Conservation (phyloP, 2,113 vertebrate genomes). For the Balaenoptera acutorostrata region DNA sequence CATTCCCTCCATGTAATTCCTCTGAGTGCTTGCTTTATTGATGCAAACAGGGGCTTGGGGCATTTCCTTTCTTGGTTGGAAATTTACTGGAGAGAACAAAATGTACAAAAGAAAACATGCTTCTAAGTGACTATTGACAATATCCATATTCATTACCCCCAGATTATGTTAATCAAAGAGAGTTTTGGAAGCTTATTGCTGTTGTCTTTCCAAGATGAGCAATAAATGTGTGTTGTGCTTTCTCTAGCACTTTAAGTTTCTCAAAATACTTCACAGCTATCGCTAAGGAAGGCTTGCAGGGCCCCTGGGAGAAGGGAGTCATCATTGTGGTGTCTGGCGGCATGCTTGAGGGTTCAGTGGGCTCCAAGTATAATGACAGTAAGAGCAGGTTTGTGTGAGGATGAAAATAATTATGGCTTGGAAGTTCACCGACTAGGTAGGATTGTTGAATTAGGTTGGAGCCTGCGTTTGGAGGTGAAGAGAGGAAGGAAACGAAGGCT, state of each 20-base stretch:
- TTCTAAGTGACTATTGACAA: conserved; percentile 58
- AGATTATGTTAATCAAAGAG: conserved; percentile 60
- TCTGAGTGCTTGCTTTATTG: neutral
- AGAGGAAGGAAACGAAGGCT: neutral
- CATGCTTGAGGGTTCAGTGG: neutral
- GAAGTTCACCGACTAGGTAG: conserved; percentile 9
- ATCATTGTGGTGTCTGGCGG: neutral
- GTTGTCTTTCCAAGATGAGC: conserved; percentile 68
- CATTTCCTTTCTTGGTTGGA: conserved; percentile 33
- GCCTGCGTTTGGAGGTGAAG: neutral
- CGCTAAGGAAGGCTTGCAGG: neutral
- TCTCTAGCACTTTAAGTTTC: conserved; percentile 52
- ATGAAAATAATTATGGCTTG: neutral
- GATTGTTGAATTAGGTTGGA: conserved; percentile 18
- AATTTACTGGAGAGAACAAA: conserved; percentile 52
- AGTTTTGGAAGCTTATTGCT: conserved; percentile 54
- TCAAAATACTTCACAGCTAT: conserved; percentile 60
- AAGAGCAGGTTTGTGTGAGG: conserved; percentile 43
- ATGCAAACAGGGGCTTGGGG: neutral
- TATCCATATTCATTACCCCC: conserved; percentile 66
- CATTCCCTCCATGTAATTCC: neutral
- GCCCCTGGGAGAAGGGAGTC: neutral
- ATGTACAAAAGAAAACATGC: conserved; percentile 46
- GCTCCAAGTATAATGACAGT: neutral
- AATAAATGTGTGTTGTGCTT: conserved; percentile 58